Evolutionary conservation across 2,888 invertebrate genomes (phyloP).

Genomic region (Pristionchus arcanus): DNA sequence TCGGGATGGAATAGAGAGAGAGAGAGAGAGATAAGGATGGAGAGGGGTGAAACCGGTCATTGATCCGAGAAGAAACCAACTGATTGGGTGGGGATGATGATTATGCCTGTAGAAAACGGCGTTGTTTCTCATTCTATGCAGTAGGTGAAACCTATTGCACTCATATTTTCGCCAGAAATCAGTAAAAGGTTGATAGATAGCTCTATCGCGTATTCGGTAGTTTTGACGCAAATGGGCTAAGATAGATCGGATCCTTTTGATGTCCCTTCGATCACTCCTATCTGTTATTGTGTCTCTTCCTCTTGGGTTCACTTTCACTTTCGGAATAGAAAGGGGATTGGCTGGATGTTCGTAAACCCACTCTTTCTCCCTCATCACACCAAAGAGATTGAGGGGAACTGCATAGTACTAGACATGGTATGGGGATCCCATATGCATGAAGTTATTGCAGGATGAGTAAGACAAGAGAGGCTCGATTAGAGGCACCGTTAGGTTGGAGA

Average conservation of each 20-base stretch:
- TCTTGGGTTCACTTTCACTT: conserved; percentile 35
- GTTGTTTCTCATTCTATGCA: too few species aligned
- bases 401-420: background rate
- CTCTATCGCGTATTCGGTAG: background rate
- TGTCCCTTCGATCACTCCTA: conserved; percentile 14
- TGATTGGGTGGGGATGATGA: background rate
- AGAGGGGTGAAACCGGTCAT: background rate
- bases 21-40: background rate
- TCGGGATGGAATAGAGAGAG: background rate
- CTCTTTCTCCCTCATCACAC: background rate
- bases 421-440: background rate
- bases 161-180: too few species aligned
- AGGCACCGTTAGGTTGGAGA: conserved; percentile 4
- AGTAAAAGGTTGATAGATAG: background rate
- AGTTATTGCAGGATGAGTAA: background rate
- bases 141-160: too few species aligned
- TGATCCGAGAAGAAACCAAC: background rate
- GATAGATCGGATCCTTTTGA: background rate
- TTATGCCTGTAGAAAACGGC: background rate
- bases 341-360: conserved; percentile 35
- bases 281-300: conserved; percentile 19
- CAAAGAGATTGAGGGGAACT: background rate
- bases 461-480: background rate
- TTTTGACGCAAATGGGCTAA: background rate
- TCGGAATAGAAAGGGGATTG: conserved; percentile 1